Evolutionary conservation across 2,113 vertebrate genomes (phyloP).

Genomic region (Trichechus manatus): DNA sequence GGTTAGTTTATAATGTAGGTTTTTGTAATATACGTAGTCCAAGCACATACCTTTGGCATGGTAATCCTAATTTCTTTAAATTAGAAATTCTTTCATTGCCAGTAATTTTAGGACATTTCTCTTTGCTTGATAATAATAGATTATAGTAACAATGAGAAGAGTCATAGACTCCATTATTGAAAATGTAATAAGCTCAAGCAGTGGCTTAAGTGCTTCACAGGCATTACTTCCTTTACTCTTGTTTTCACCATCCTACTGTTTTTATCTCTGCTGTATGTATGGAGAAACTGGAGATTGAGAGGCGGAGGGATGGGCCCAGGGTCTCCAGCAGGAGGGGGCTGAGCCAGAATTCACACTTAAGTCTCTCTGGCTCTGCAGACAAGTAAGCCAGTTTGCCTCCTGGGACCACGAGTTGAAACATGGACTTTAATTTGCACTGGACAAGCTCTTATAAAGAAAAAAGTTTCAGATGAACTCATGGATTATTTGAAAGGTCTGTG

Average conservation of each 20-base stretch:
- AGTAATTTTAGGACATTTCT: constrained; percentile 3
- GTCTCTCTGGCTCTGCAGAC: neutral
- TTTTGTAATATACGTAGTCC: neutral
- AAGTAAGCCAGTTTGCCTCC: neutral
- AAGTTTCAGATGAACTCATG: constrained; percentile 29
- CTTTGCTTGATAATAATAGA: neutral
- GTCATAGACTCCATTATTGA: neutral
- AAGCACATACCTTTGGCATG: neutral
- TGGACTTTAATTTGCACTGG: neutral
- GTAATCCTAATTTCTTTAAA: constrained; percentile 33
- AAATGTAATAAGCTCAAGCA: neutral
- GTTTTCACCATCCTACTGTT: neutral
- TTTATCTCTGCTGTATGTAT: neutral
- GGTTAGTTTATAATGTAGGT: neutral
- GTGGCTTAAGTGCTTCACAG: neutral
- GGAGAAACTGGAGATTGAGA: neutral
- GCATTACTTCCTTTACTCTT: neutral
- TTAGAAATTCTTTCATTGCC: neutral
- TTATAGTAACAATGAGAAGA: neutral
- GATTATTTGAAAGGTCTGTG: constrained; percentile 8
- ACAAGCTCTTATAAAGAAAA: constrained; percentile 9
- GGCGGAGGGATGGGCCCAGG: neutral
- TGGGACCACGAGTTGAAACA: neutral
- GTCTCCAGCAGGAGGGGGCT: neutral
- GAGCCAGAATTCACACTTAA: neutral